phyloP scores from a whole-genome alignment of 2,113 vertebrate genomes.

The Periophthalmus modestus region DNA sequence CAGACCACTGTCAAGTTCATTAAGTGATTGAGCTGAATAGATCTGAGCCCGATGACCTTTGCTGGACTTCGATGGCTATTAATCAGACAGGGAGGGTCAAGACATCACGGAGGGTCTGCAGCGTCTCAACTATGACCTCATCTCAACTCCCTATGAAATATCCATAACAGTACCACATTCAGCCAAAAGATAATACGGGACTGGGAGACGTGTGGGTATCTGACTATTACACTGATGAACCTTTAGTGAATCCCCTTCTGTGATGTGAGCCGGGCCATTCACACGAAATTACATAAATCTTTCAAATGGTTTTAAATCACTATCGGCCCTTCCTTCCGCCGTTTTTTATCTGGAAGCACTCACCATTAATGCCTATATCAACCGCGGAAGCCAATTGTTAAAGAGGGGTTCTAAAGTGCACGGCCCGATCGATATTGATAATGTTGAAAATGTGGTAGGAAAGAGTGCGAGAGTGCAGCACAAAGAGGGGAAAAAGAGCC shows the following conservation, averaged over 20 bases:
- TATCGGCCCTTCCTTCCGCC: constrained; percentile 65
- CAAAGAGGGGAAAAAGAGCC: constrained; percentile 50
- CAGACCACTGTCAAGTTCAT: constrained; percentile 75
- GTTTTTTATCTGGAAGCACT: constrained; percentile 54
- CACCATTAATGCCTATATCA: constrained; percentile 86
- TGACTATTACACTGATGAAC: constrained; percentile 46
- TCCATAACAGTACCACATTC: constrained; percentile 63
- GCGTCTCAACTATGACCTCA: constrained; percentile 63
- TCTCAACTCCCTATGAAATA: constrained; percentile 51
- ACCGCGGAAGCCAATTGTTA: constrained; percentile 91
- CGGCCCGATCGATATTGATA: constrained; percentile 91
- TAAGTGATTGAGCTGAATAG: constrained; percentile 67
- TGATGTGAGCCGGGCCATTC: constrained; percentile 91
- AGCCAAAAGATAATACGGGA: constrained; percentile 55
- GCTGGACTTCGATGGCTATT: constrained; percentile 38
- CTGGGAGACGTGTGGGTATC: constrained; percentile 36
- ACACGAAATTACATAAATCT: constrained; percentile 96
- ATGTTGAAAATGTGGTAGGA: constrained; percentile 88
- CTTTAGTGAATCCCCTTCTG: constrained; percentile 57
- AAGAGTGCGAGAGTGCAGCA: constrained; percentile 58
- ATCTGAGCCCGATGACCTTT: constrained; percentile 52
- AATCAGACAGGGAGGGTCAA: constrained; percentile 64
- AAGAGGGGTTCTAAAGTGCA: constrained; percentile 86
- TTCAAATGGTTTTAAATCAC: constrained; percentile 93
- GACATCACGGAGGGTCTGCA: constrained; percentile 46